Base-by-base conservation (phyloP, 2,888 invertebrate species). In the Synanthedon vespiformis region DNA sequence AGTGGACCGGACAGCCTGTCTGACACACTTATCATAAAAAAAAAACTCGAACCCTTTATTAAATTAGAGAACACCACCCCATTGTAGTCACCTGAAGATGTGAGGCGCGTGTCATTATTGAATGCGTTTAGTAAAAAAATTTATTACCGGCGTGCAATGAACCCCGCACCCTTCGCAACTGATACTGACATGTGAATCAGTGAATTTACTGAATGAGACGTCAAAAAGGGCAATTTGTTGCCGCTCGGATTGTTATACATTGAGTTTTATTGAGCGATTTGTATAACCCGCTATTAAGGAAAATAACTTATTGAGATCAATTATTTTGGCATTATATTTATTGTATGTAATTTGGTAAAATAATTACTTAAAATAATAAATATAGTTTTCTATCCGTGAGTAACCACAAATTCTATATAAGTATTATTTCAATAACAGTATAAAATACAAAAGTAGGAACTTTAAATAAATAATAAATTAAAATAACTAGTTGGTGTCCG, bases 221-320 rank as follows among this genome's bases (percentile, higher is more conserved):
- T 82, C 82, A 77, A 85, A 85, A 84, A 84, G 85, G 81, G 74
- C 84, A 85, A 83, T 80, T 77, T 75, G 72, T 72, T 76, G 64
- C 71, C 70, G 75, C 70, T 72, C 66, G 65, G 64, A 66, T 67
- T 57, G 62, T 59, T 72, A 75, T 58, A 74, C 71, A 70, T 74
- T 34, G 80, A 72, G 77, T 77, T 83, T 78, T 81, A 80, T 81
- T 80, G 79, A 78, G 74, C 83, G 79, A 77, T 77, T 77, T 77
- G 80, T 74, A 72, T 80, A 77, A 22, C 22, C 34, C 34, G 34
- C 34, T 34, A 34, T 34, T 34, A 34, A 8, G 2, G 34, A 22
- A 22, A 4, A 22, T 22, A 22, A 22, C 22, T 34, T 34, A 34
- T 34, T 34, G 34, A 34, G 34, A 68, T 72, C 77, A 73, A 72